Evolutionary conservation across 2,113 vertebrate species (phyloP).

Genomic region (Erythrocercus mccallii): DNA sequence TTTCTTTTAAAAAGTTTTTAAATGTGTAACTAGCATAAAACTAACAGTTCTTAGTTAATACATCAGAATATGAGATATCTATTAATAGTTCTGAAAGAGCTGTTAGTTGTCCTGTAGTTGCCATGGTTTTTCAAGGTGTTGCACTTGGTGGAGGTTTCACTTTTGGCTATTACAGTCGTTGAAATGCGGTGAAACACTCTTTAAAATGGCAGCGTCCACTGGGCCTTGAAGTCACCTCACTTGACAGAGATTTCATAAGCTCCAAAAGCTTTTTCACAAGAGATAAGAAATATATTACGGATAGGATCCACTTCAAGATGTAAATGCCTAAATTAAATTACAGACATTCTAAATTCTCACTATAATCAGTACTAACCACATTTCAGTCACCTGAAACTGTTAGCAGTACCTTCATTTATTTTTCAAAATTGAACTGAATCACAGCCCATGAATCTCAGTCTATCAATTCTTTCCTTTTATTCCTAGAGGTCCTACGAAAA

Average conservation of each 20-base stretch:
- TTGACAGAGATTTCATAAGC: not conserved
- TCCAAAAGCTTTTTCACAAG: not conserved
- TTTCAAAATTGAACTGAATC: not conserved
- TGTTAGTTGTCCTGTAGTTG: not conserved
- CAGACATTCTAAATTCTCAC: not conserved
- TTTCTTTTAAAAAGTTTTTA: not conserved
- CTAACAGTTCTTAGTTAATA: not conserved
- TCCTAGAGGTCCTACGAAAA: not conserved
- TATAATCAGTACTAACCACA: not conserved
- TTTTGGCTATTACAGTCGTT: not conserved
- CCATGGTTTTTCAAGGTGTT: not conserved
- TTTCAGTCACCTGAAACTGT: not conserved
- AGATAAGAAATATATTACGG: not conserved
- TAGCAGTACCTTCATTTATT: not conserved
- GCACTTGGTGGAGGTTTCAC: not conserved
- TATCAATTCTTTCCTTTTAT: not conserved
- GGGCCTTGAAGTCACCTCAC: not conserved
- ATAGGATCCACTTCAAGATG: not conserved
- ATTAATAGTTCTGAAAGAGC: not conserved
- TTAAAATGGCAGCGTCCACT: not conserved
- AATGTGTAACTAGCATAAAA: not conserved
- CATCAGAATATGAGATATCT: not conserved
- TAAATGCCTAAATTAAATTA: not conserved
- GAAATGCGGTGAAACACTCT: not conserved
- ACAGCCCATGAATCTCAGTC: not conserved